A percentile compares a stretch with the other conserved stretches of the same genome.
Evolutionary conservation across 2,888 invertebrate species (phyloP).

Genomic region (Selenia dentaria): DNA sequence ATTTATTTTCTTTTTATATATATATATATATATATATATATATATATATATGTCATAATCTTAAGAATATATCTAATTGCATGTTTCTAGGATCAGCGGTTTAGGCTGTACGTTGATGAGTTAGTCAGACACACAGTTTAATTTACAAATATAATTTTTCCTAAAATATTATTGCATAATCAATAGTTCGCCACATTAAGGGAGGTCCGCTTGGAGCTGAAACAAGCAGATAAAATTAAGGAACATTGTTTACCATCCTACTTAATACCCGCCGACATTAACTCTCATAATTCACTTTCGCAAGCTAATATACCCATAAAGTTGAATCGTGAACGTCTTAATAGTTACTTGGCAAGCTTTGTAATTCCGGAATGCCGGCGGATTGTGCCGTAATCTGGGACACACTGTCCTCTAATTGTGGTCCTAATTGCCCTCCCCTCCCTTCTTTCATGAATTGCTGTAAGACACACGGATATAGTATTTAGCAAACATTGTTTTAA

Average conservation of each 20-base stretch:
- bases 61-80: too few species aligned
- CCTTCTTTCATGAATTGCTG: constrained; percentile 36
- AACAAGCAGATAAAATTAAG: too few species aligned
- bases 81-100: too few species aligned
- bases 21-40: too few species aligned
- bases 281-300: constrained; percentile 6
- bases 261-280: neutral
- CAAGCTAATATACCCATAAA: constrained; percentile 15
- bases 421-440: constrained; percentile 72
- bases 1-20: too few species aligned
- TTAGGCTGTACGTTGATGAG: too few species aligned
- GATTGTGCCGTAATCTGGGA: constrained; percentile 74
- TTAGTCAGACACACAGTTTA: too few species aligned
- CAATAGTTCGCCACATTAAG: too few species aligned
- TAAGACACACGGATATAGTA: constrained; percentile 13
- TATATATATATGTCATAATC: too few species aligned
- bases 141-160: too few species aligned
- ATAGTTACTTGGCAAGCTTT: constrained; percentile 79
- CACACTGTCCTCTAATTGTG: constrained; percentile 84
- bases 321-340: constrained; percentile 64
- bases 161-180: too few species aligned
- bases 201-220: too few species aligned
- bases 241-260: neutral
- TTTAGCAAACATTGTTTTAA: constrained; percentile 12
- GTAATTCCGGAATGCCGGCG: constrained; percentile 68